Percentiles rank a stretch among this genome's conserved stretches.
phyloP scores from a whole-genome alignment of 1,140 invertebrate genomes.

The Reticulitermes speratus region DNA sequence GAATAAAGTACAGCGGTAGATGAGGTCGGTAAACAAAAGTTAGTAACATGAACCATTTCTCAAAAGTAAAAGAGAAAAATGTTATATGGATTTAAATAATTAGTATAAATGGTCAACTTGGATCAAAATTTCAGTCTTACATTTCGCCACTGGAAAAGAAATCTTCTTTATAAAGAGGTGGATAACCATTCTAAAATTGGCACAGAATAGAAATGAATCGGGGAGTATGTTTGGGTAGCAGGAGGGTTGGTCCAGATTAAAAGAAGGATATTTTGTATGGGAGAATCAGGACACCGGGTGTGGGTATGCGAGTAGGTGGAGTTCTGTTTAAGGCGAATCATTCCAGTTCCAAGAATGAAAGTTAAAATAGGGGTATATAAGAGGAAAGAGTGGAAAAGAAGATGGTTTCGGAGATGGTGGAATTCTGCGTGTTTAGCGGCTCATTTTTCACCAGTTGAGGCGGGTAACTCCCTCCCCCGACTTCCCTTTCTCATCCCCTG shows the following conservation, averaged over 20 bases:
- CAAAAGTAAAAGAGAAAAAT: too few species aligned
- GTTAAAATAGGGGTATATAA: background rate
- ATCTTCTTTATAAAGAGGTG: background rate
- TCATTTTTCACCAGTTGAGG: constrained; percentile 14
- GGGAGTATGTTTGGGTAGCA: background rate
- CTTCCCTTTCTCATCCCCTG: background rate
- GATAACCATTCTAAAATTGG: background rate
- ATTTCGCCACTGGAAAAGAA: constrained; percentile 10
- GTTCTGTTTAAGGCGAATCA: constrained; percentile 1
- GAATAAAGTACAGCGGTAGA: too few species aligned
- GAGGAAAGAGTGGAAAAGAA: background rate
- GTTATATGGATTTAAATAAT: too few species aligned
- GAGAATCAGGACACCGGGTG: background rate
- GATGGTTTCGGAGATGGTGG: background rate
- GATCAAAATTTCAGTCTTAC: background rate
- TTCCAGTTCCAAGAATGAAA: constrained; percentile 2
- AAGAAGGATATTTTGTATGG: background rate
- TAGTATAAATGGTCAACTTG: too few species aligned
- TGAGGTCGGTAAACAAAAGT: too few species aligned
- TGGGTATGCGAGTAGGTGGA: background rate
- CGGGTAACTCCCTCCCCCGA: background rate
- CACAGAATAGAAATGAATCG: background rate
- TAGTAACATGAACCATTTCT: too few species aligned
- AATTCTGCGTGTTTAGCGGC: constrained; percentile 14
- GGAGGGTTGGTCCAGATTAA: constrained; percentile 1